Evolutionary conservation across 2,888 invertebrate genomes (phyloP), one percentile per base, ranked within the genome.

Genomic region (Enchytraeus crypticus): DNA sequence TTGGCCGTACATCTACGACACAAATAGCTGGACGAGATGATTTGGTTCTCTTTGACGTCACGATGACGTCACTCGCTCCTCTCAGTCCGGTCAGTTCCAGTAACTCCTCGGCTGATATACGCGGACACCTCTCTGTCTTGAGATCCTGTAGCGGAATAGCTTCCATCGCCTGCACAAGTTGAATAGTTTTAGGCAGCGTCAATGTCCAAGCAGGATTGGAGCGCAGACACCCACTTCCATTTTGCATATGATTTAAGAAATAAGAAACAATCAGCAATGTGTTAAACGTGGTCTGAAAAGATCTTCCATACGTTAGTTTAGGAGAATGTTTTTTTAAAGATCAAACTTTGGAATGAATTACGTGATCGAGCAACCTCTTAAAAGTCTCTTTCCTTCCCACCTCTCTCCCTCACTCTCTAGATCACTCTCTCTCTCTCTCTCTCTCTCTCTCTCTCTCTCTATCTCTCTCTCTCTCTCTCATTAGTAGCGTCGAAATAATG

Each of bases 91-190:
- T 80, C 60, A 92, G 77, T 58, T 87, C 83, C 64, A 90, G 82
- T 72, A 92, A 85, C 80, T 95, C 93, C 49, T 87, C 86, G 11
- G 88, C 86, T 72, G 89, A 91, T 61, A 95, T 89, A 59, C 92
- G 84, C 0, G 92, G 88, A 73, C 87, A 87, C 69, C 85, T 84
- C 80, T 91, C 90, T 4, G 80, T 77, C 74, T 87, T 87, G 55
- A 91, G 77, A 60, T 86, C 85, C 32, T 84, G 84, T 71, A 89
- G 76, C 1, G 86, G 82, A 55, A 89, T 83, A 64, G 86, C 85
- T 18, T 84, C 84, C 73, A 86, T 84, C 72, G 87, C 87, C 88
- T 89, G 69, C 29, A 56, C 47, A 18, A 38, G 18, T 8, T 8
- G 5, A 54, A 5, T 26, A 26, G n/a, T n/a, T 11, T 43, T 43